These are phyloP conservation scores for Anomalospiza imberbis DNA, from an alignment of 2,797 vertebrate species.

Conservation along the genomic window DNA sequence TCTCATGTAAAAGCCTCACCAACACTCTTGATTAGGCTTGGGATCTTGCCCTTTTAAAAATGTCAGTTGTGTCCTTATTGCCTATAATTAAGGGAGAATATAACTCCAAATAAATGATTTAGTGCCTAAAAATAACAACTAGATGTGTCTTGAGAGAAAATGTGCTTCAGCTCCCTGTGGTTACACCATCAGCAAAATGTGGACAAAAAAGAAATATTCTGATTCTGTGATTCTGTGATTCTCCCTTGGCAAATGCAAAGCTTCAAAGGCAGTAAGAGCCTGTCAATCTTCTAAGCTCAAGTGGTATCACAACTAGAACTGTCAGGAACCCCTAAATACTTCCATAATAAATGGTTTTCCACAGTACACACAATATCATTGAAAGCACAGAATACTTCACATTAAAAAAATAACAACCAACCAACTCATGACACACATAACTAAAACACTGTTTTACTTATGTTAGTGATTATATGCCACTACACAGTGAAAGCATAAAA, in stretches of 20 bases:
- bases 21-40: not conserved
- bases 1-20: not conserved
- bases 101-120: not conserved
- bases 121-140: not conserved
- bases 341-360: not conserved
- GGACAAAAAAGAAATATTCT: not conserved
- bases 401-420: not conserved
- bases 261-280: not conserved
- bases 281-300: not conserved
- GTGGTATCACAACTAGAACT: not conserved
- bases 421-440: not conserved
- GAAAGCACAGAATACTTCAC: not conserved
- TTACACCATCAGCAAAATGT: not conserved
- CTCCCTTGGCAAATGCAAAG: not conserved
- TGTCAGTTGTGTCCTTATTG: not conserved
- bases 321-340: not conserved
- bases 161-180: not conserved
- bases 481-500: not conserved
- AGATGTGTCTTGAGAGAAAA: not conserved
- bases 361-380: not conserved
- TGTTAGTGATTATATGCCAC: not conserved
- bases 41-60: not conserved
- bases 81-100: not conserved
- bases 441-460: not conserved
- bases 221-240: no score